Evolutionary conservation across 2,797 vertebrate species (phyloP).

Genomic region (Carduelis carduelis): DNA sequence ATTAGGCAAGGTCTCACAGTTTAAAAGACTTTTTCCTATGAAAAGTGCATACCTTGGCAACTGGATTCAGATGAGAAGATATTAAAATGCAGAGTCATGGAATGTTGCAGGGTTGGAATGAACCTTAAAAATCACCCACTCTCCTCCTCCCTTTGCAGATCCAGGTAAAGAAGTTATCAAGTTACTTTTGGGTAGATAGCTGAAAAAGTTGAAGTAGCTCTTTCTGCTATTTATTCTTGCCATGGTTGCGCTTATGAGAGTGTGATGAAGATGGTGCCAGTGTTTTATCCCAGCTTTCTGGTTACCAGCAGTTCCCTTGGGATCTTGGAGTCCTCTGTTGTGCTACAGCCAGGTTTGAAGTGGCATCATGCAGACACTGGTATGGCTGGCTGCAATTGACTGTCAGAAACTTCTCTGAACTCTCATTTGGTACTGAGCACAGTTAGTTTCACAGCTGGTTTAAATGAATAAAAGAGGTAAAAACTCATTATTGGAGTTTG

Average conservation of each 20-base stretch:
- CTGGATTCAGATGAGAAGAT: background rate
- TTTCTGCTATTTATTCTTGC: background rate
- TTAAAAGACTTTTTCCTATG: background rate
- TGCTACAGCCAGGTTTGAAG: background rate
- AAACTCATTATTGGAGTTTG: background rate
- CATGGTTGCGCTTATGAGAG: background rate
- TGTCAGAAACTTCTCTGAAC: background rate
- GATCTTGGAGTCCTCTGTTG: background rate
- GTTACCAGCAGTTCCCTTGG: background rate
- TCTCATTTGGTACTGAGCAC: background rate
- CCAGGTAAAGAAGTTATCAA: background rate
- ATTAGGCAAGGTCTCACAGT: background rate
- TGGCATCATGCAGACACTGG: background rate
- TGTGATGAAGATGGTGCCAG: background rate
- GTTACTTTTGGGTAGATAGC: background rate
- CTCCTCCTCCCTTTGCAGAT: background rate
- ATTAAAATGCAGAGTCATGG: background rate
- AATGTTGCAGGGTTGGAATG: background rate
- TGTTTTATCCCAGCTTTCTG: background rate
- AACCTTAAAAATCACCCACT: background rate
- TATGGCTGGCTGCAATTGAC: background rate
- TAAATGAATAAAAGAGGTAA: background rate
- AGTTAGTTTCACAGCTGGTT: background rate
- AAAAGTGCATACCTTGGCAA: background rate
- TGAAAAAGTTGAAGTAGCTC: background rate